Percentiles rank a stretch among this genome's conserved stretches.
These are phyloP conservation scores for Orthonyx spaldingii DNA, from an alignment of 2,113 vertebrate species.

Conservation along the genomic window DNA sequence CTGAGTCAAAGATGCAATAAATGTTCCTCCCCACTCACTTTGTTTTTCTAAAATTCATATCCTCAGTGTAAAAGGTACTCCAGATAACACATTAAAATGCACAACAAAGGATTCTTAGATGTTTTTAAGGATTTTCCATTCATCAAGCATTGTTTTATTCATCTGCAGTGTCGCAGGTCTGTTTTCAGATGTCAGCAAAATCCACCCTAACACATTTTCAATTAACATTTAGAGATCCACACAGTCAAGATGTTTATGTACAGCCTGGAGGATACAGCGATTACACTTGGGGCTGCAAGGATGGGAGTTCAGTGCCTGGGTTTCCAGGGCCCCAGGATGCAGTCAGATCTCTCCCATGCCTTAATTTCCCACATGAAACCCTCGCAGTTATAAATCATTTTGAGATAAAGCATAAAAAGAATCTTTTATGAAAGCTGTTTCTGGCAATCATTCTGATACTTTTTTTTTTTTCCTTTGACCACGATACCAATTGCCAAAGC, in stretches of 20 bases:
- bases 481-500: background rate
- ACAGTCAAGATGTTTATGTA: background rate
- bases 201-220: background rate
- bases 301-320: background rate
- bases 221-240: background rate
- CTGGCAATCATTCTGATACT: background rate
- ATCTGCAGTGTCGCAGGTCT: accelerated
- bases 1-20: background rate
- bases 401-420: background rate
- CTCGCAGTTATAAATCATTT: background rate
- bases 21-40: background rate
- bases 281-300: background rate
- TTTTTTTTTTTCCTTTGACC: background rate
- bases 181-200: background rate
- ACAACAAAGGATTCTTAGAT: background rate
- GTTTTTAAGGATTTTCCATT: background rate
- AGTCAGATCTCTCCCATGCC: background rate
- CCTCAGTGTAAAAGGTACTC: background rate
- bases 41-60: background rate
- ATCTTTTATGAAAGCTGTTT: background rate
- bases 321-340: background rate
- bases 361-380: background rate
- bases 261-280: background rate
- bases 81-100: background rate
- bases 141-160: background rate